Percentiles rank a stretch among this genome's conserved stretches.
These are phyloP conservation scores for Lordiphosa collinella DNA, from an alignment of 1,140 invertebrate genomes.

Conservation along the genomic window DNA sequence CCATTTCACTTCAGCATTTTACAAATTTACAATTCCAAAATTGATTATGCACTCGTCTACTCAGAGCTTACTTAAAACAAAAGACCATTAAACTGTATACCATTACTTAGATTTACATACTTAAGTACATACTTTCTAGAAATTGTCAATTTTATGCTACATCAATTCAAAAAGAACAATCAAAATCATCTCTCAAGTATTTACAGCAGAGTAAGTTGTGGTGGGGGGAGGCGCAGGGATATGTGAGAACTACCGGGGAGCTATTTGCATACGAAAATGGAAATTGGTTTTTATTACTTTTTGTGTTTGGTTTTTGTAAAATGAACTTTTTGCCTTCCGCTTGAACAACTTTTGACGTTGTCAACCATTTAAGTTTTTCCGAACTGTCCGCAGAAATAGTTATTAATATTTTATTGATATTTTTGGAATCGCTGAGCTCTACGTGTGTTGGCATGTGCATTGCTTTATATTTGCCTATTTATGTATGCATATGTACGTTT, in stretches of 20 bases:
- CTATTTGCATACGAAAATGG: constrained; percentile 57
- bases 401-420: constrained; percentile 63
- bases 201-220: constrained; percentile 30
- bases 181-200: constrained; percentile 46
- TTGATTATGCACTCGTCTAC: constrained; percentile 23
- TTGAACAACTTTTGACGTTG: constrained; percentile 40
- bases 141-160: constrained; percentile 50
- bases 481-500: constrained; percentile 22
- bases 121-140: constrained; percentile 31
- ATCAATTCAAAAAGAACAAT: constrained; percentile 43
- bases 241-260: constrained; percentile 41
- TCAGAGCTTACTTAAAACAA: constrained; percentile 20
- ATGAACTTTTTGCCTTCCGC: background rate
- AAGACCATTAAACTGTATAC: constrained; percentile 2
- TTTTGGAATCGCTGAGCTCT: constrained; percentile 45
- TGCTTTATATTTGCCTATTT: constrained; percentile 56
- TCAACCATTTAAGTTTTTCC: constrained; percentile 25
- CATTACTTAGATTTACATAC: constrained; percentile 10
- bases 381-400: constrained; percentile 37
- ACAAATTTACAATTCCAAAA: constrained; percentile 41
- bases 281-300: constrained; percentile 50
- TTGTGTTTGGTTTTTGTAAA: constrained; percentile 21
- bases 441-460: background rate
- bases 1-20: constrained; percentile 4
- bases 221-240: constrained; percentile 22